phyloP scores from a whole-genome alignment of 2,888 invertebrate species.

The Sesamia inferens region DNA sequence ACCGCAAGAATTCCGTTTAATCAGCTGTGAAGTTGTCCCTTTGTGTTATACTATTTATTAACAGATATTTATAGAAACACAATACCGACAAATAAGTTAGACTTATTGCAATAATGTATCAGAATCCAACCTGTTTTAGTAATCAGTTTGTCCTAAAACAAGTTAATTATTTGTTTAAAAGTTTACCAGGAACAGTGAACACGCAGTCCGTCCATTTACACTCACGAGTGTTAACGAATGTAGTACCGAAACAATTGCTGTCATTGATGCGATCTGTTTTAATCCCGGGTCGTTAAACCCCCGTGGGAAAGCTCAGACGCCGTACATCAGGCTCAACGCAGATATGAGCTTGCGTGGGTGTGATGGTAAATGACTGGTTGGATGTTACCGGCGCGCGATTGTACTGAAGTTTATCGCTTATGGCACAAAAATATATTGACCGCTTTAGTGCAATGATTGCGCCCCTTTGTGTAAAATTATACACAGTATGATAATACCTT shows the following conservation, averaged over 20 bases:
- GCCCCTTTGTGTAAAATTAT: neutral
- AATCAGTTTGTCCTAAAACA: neutral
- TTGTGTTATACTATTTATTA: too few relatives aligned
- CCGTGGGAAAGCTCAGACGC: constrained; percentile 57
- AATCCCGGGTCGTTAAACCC: constrained; percentile 55
- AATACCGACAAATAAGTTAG: neutral
- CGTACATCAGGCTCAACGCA: constrained; percentile 32
- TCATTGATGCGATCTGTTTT: constrained; percentile 44
- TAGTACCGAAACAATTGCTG: constrained; percentile 49
- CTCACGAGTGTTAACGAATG: constrained; percentile 25
- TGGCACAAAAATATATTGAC: neutral
- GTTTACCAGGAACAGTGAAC: neutral
- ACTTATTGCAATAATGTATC: neutral
- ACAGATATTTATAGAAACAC: neutral
- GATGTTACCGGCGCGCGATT: constrained; percentile 4
- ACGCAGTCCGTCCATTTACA: neutral
- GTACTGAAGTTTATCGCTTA: constrained; percentile 15
- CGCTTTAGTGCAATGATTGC: neutral
- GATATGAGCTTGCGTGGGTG: constrained; percentile 43
- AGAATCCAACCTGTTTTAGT: neutral
- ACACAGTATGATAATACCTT: neutral
- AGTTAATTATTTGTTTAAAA: neutral
- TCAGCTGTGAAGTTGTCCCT: too few relatives aligned
- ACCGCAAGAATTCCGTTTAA: too few relatives aligned
- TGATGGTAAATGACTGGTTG: constrained; percentile 12